phyloP scores from a whole-genome alignment of 2,888 invertebrate genomes.

The Teleiodes luculella region DNA sequence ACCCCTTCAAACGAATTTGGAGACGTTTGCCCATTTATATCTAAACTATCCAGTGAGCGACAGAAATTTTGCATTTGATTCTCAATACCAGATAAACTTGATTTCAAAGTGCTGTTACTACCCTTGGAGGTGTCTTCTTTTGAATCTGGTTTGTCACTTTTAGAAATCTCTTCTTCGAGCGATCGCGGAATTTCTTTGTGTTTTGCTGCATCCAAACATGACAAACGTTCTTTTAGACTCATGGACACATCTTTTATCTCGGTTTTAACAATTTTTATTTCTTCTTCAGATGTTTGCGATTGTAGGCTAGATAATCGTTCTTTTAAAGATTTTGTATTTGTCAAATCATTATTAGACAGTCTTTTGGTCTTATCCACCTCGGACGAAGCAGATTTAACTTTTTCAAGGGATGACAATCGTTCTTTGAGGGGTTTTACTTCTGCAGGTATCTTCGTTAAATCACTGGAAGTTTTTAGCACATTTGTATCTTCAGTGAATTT shows the following conservation, averaged over 20 bases:
- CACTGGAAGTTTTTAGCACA: constrained; percentile 65
- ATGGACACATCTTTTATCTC: constrained; percentile 73
- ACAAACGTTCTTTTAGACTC: constrained; percentile 75
- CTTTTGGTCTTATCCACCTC: constrained; percentile 70
- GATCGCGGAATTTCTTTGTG: constrained; percentile 70
- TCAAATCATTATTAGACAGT: constrained; percentile 67
- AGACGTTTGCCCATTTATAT: constrained; percentile 76
- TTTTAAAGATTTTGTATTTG: constrained; percentile 63
- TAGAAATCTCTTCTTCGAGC: constrained; percentile 53
- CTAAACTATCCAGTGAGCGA: constrained; percentile 81
- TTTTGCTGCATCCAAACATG: constrained; percentile 71
- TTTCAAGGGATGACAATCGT: constrained; percentile 81
- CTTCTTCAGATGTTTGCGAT: constrained; percentile 68
- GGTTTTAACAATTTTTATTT: constrained; percentile 53
- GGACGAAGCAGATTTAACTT: constrained; percentile 62
- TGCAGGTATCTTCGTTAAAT: constrained; percentile 72
- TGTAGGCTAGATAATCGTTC: constrained; percentile 70
- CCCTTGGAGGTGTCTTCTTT: constrained; percentile 45
- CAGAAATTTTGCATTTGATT: constrained; percentile 81
- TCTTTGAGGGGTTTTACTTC: constrained; percentile 82
- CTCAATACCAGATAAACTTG: constrained; percentile 65
- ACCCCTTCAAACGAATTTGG: constrained; percentile 80
- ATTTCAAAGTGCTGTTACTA: constrained; percentile 56
- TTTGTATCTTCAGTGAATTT: constrained; percentile 79
- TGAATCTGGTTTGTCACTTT: constrained; percentile 46